Evolutionary conservation across 2,888 invertebrate species (phyloP).

Genomic region (Tetramorium bicarinatum): DNA sequence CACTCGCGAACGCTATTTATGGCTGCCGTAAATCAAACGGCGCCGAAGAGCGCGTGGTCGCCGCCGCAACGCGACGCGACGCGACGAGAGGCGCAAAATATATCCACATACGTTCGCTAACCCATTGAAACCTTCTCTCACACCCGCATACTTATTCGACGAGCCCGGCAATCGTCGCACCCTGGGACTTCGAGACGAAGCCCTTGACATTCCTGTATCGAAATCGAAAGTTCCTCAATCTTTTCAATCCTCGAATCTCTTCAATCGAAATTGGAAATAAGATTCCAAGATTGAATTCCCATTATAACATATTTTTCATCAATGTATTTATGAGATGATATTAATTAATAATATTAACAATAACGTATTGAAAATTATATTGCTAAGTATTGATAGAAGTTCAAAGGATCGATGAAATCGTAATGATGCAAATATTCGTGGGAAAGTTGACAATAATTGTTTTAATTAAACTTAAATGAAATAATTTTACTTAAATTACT

Average conservation of each 20-base stretch:
- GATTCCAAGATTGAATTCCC: background rate
- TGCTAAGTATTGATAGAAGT: background rate
- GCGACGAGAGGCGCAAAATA: slow-evolving; percentile 55
- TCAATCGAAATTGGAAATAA: background rate
- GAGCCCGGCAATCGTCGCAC: background rate
- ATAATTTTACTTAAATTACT: background rate
- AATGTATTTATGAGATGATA: background rate
- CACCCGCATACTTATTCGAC: slow-evolving; percentile 44
- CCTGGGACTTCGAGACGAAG: background rate
- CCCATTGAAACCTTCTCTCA: slow-evolving; percentile 58
- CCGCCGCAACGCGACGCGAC: slow-evolving; percentile 26
- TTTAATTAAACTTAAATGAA: slow-evolving; percentile 12
- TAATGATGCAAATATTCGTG: background rate
- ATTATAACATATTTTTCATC: background rate
- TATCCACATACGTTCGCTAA: slow-evolving; percentile 62
- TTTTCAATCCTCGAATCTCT: background rate
- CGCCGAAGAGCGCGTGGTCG: slow-evolving; percentile 62
- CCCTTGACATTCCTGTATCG: slow-evolving; percentile 36
- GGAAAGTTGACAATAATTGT: background rate
- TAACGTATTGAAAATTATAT: background rate
- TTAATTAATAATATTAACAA: slow-evolving; percentile 4
- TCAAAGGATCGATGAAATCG: background rate
- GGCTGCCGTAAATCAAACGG: slow-evolving; percentile 65
- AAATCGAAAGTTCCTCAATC: background rate
- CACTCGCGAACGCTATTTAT: slow-evolving; percentile 64